A percentile compares a stretch with the other conserved stretches of the same genome.
Conservation (phyloP, 2,113 vertebrate genomes). For the Calonectris borealis region DNA sequence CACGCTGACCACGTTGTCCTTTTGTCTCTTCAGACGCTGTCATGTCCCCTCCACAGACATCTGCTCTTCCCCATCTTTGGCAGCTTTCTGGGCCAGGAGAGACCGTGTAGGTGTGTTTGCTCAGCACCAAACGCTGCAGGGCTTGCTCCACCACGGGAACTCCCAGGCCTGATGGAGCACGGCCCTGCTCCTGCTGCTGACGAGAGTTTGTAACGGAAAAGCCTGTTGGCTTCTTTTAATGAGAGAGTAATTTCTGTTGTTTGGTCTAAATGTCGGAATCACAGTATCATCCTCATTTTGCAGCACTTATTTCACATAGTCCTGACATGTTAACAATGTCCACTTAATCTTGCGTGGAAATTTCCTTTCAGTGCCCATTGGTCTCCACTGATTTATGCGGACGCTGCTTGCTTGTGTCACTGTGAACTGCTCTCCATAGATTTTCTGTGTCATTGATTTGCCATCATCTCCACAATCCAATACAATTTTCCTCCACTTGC, state of each 20-base stretch:
- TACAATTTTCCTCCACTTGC: constrained; percentile 47
- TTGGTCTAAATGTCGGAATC: not conserved
- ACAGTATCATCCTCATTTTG: not conserved
- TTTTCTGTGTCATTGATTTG: constrained; percentile 67
- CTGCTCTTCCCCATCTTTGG: not conserved
- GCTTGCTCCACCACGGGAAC: not conserved
- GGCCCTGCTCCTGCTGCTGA: not conserved
- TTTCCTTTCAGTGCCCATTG: constrained; percentile 11
- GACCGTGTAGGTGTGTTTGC: not conserved
- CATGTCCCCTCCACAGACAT: accelerated
- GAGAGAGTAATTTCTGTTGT: not conserved
- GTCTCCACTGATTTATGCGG: constrained; percentile 51
- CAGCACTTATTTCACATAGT: not conserved
- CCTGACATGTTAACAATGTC: constrained; percentile 25
- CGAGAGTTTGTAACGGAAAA: not conserved
- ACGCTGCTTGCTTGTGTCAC: constrained; percentile 47
- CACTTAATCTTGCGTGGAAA: constrained; percentile 50
- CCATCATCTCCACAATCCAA: constrained; percentile 58
- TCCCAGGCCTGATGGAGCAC: not conserved
- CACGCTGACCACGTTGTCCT: accelerated
- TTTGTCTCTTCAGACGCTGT: not conserved
- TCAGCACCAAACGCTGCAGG: not conserved
- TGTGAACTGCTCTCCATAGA: constrained; percentile 55
- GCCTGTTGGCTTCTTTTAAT: not conserved
- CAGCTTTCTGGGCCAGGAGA: not conserved